Conservation (phyloP, 2,113 vertebrate species). For the Delphinus delphis region DNA sequence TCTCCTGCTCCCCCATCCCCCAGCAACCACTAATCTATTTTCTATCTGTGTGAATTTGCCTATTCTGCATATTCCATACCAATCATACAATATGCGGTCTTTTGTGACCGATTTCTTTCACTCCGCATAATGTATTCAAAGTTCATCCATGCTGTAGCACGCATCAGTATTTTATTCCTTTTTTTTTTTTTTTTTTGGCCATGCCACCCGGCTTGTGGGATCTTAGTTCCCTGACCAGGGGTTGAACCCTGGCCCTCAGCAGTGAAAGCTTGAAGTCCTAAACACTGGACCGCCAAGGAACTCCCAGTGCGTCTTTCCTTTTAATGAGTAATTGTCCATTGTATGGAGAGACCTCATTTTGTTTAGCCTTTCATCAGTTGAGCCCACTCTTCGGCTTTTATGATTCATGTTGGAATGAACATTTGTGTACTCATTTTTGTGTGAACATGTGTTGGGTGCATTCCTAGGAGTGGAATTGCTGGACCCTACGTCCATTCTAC, state of each 20-base stretch:
- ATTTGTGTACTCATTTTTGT: accelerated
- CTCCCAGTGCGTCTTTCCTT: no score
- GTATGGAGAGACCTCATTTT: accelerated
- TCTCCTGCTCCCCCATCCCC: accelerated
- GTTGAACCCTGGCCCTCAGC: no score
- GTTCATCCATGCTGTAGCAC: accelerated
- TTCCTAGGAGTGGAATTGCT: accelerated
- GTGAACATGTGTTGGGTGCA: accelerated
- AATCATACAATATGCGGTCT: accelerated
- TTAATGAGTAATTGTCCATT: accelerated
- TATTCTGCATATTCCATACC: accelerated
- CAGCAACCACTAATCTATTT: neutral
- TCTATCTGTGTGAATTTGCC: no score
- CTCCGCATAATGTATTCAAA: accelerated
- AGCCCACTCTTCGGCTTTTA: neutral
- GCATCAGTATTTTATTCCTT: accelerated
- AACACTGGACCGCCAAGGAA: no score
- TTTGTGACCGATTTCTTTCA: neutral
- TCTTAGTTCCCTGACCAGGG: no score
- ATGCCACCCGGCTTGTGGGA: no score
- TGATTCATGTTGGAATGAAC: accelerated
- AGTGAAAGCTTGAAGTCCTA: no score
- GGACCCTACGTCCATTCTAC: accelerated
- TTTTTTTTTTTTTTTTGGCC: no score
- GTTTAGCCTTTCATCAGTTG: accelerated